Percentiles rank a stretch among this genome's conserved stretches.
phyloP scores from a whole-genome alignment of 1,140 invertebrate genomes.

The Lerema accius region DNA sequence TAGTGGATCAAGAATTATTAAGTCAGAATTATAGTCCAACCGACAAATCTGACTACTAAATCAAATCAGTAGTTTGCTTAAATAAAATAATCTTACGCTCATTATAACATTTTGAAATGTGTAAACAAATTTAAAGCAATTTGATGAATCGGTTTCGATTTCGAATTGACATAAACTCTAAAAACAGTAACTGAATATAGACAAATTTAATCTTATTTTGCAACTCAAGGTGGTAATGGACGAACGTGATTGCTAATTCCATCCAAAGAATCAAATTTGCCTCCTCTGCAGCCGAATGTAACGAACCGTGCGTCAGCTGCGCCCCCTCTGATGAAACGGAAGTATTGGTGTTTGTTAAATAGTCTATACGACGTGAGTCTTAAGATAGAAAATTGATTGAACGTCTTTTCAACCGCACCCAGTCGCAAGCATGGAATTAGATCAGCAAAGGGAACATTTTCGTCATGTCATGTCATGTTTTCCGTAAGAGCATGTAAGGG shows the following conservation, averaged over 20 bases:
- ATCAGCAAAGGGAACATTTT: conserved; percentile 38
- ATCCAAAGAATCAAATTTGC: conserved; percentile 41
- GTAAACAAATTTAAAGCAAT: too few relatives aligned
- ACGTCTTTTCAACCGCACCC: background rate
- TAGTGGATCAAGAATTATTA: too few relatives aligned
- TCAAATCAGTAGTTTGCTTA: too few relatives aligned
- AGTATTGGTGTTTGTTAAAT: conserved; percentile 28
- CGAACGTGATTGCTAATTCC: conserved; percentile 60
- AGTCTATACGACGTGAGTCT: background rate
- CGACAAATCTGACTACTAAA: too few relatives aligned
- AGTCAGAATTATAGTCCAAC: too few relatives aligned
- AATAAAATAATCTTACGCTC: too few relatives aligned
- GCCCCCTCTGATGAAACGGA: conserved; percentile 44
- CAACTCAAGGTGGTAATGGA: conserved; percentile 45
- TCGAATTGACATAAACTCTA: background rate
- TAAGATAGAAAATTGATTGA: conserved; percentile 16
- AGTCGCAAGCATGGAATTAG: conserved; percentile 3
- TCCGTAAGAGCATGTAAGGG: conserved; percentile 5
- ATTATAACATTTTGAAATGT: too few relatives aligned
- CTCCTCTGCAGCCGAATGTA: conserved; percentile 43
- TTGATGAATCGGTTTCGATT: too few relatives aligned
- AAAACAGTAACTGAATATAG: background rate
- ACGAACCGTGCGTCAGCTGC: conserved; percentile 55
- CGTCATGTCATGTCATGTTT: conserved; percentile 35
- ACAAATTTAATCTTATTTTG: conserved; percentile 4